A percentile compares a stretch with the other conserved stretches of the same genome.
phyloP scores from a whole-genome alignment of 2,888 invertebrate genomes.

The Clepsis dumicolana region DNA sequence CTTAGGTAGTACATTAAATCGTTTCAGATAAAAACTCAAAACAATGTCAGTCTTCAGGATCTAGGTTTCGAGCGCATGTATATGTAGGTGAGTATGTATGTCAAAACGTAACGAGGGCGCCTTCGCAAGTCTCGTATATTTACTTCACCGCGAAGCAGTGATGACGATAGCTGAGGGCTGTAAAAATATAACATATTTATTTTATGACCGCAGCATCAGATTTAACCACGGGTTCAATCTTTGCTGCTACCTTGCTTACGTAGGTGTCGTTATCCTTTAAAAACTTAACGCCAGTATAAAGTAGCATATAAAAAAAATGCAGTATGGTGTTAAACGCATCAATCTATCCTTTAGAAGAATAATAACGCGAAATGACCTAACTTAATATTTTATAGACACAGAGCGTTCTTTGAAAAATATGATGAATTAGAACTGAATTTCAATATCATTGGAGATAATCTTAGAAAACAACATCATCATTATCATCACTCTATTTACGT shows the following conservation, averaged over 20 bases:
- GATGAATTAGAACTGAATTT: too few relatives aligned
- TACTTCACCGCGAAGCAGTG: conserved; percentile 37
- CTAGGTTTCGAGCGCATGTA: conserved; percentile 74
- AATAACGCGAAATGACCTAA: neutral
- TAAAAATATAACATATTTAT: conserved; percentile 34
- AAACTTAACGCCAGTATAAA: neutral
- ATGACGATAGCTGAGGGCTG: conserved; percentile 33
- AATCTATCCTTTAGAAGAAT: too few relatives aligned
- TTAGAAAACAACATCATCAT: too few relatives aligned
- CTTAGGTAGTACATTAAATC: conserved; percentile 55
- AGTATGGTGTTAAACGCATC: conserved; percentile 19
- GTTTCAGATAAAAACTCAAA: conserved; percentile 67
- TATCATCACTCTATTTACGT: too few relatives aligned
- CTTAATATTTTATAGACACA: too few relatives aligned
- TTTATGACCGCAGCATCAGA: conserved; percentile 33
- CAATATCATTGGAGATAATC: too few relatives aligned
- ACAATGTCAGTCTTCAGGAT: conserved; percentile 74
- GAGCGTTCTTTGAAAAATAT: too few relatives aligned
- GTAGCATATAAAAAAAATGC: conserved; percentile 5
- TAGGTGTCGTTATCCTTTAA: neutral
- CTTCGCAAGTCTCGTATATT: conserved; percentile 55
- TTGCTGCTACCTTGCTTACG: too few relatives aligned
- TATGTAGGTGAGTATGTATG: conserved; percentile 62
- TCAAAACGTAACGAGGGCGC: conserved; percentile 67
- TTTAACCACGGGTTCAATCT: neutral